These are phyloP conservation scores for Spisula solida DNA, from an alignment of 2,888 invertebrate species.

Conservation along the genomic window DNA sequence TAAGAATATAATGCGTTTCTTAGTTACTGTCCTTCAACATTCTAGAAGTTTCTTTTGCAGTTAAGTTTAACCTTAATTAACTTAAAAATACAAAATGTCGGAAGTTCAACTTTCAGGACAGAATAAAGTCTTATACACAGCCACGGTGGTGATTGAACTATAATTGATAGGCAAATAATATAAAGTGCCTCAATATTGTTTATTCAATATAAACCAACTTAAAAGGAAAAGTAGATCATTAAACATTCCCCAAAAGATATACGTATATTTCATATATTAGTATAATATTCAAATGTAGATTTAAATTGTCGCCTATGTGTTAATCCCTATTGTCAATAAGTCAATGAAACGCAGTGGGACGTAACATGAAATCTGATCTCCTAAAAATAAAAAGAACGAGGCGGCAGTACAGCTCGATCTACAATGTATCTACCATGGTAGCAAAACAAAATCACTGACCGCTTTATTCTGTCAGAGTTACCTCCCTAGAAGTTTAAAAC, in stretches of 20 bases:
- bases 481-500: neutral
- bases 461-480: neutral
- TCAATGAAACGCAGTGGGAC: neutral
- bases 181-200: neutral
- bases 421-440: neutral
- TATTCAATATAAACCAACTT: neutral
- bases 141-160: neutral
- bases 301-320: neutral
- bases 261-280: neutral
- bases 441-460: neutral
- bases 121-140: too few species aligned
- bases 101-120: too few species aligned
- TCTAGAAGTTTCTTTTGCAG: too few species aligned
- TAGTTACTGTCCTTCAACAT: too few species aligned
- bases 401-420: neutral
- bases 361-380: neutral
- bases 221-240: neutral
- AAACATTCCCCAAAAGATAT: neutral
- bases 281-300: too few species aligned
- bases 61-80: too few species aligned
- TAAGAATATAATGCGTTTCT: too few species aligned
- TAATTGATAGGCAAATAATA: neutral
- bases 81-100: too few species aligned
- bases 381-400: neutral
- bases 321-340: neutral